Conservation (phyloP, 2,888 invertebrate genomes). For the Ophioninae sp. region DNA sequence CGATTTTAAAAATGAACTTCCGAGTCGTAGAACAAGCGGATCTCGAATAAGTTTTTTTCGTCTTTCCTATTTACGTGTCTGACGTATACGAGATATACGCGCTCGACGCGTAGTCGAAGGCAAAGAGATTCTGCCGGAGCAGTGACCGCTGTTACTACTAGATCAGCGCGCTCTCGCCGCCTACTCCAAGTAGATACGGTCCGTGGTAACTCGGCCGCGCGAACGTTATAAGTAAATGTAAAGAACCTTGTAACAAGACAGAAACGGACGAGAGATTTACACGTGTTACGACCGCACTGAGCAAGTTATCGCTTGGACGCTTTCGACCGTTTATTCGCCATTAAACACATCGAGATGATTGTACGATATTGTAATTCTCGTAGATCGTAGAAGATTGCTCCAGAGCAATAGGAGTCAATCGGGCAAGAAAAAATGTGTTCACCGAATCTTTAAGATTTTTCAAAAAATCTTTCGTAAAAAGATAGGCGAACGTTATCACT, state of each 20-base stretch:
- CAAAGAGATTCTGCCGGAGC: constrained; percentile 48
- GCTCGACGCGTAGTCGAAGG: constrained; percentile 19
- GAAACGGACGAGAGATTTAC: constrained; percentile 5
- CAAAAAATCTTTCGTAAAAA: background rate
- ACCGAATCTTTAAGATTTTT: background rate
- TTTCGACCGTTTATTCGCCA: constrained; percentile 10
- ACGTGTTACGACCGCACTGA: constrained; percentile 25
- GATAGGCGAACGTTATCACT: background rate
- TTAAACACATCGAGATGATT: background rate
- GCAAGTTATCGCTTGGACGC: constrained; percentile 11
- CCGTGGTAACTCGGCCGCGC: constrained; percentile 41
- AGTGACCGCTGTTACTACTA: constrained; percentile 61
- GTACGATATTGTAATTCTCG: constrained; percentile 46
- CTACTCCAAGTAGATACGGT: constrained; percentile 52
- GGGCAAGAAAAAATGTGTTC: background rate
- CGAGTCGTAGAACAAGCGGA: background rate
- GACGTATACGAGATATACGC: constrained; percentile 22
- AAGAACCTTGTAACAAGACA: constrained; percentile 3
- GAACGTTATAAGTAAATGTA: constrained; percentile 22
- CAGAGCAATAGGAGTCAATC: background rate
- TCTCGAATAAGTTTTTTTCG: constrained; percentile 11
- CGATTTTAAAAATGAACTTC: background rate
- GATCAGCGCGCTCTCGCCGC: constrained; percentile 40
- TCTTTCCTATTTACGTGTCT: constrained; percentile 32
- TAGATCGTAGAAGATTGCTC: constrained; percentile 5